A percentile compares a stretch with the other conserved stretches of the same genome.
These are phyloP conservation scores for Drosophila pegasa DNA, from an alignment of 2,888 invertebrate species.

Conservation along the genomic window DNA sequence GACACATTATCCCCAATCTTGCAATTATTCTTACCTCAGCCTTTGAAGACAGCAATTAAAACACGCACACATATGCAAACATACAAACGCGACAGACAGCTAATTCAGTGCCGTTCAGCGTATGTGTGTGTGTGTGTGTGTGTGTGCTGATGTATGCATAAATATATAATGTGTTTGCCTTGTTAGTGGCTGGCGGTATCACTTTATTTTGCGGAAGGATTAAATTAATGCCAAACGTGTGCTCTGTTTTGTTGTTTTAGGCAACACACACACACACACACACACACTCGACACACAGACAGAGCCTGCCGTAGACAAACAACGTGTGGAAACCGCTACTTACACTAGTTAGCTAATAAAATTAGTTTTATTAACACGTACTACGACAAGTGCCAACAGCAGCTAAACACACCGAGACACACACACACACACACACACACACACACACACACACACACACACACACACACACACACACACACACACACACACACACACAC, in stretches of 20 bases:
- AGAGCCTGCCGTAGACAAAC: slow-evolving; percentile 59
- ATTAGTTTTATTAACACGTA: slow-evolving; percentile 83
- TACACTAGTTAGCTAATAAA: slow-evolving; percentile 79
- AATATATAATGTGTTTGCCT: slow-evolving; percentile 80
- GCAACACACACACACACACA: slow-evolving; percentile 44
- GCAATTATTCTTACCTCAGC: slow-evolving; percentile 82
- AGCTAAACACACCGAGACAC: slow-evolving; percentile 38
- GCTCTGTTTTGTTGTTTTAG: slow-evolving; percentile 61
- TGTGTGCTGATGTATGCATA: slow-evolving; percentile 58
- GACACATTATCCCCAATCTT: slow-evolving; percentile 81
- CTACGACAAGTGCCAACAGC: slow-evolving; percentile 62
- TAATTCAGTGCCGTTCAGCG: slow-evolving; percentile 47
- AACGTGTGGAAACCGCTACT: slow-evolving; percentile 76
- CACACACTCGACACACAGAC: slow-evolving; percentile 22
- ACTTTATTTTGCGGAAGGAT: slow-evolving; percentile 83
- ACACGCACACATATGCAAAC: slow-evolving; percentile 54
- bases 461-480: background rate
- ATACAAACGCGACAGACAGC: slow-evolving; percentile 43
- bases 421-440: no score
- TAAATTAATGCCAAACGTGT: slow-evolving; percentile 81
- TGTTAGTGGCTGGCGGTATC: slow-evolving; percentile 82
- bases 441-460: slow-evolving; percentile 22
- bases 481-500: slow-evolving; percentile 22
- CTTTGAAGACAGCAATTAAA: slow-evolving; percentile 75
- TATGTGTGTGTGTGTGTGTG: slow-evolving; percentile 33